A percentile compares a stretch with the other conserved stretches of the same genome.
These are phyloP conservation scores for Astropecten irregularis DNA, from an alignment of 53 echinoderm and acorn worm genomes.

Conservation along the genomic window DNA sequence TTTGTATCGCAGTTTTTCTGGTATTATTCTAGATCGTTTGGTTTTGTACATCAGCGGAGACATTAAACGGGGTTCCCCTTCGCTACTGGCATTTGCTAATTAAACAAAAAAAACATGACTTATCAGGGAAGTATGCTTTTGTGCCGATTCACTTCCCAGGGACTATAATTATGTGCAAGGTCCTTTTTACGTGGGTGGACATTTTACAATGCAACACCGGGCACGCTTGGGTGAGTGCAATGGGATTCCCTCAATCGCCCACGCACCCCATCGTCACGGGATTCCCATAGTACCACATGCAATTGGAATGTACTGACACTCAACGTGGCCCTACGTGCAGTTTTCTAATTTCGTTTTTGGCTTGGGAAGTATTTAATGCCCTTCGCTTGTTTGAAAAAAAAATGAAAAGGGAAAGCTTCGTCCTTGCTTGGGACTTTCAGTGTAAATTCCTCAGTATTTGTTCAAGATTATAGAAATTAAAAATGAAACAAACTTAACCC, in stretches of 20 bases:
- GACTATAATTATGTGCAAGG: not conserved
- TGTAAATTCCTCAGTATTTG: constrained; percentile 11
- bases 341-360: constrained; percentile 7
- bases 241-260: constrained; percentile 22
- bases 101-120: constrained; percentile 2
- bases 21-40: no score
- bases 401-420: constrained; percentile 11
- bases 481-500: constrained; percentile 8
- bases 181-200: constrained; percentile 29
- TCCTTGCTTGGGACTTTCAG: not conserved
- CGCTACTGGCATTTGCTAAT: no score
- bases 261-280: not conserved
- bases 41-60: no score
- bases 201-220: constrained; percentile 4
- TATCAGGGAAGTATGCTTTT: not conserved
- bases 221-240: not conserved
- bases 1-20: no score
- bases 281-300: constrained; percentile 24
- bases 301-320: constrained; percentile 32
- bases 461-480: not conserved
- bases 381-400: not conserved
- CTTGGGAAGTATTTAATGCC: not conserved
- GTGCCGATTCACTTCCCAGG: constrained; percentile 33
- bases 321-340: not conserved
- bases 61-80: not conserved